These are phyloP conservation scores for Tyrophagus putrescentiae DNA, from an alignment of 1,140 invertebrate species.

Conservation along the genomic window DNA sequence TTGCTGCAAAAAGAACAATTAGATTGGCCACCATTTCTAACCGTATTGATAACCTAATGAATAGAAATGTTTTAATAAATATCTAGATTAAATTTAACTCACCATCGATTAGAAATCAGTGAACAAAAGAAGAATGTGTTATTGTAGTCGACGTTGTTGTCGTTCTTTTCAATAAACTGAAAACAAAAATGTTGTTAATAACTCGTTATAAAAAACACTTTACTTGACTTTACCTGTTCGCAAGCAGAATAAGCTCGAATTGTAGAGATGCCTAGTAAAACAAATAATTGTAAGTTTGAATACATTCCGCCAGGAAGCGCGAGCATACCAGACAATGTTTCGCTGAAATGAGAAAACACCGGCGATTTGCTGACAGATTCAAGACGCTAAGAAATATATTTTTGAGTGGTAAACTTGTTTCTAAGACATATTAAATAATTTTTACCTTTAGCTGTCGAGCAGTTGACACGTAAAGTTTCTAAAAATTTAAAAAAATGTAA, in stretches of 20 bases:
- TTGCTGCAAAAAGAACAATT: constrained; percentile 65
- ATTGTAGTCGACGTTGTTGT: constrained; percentile 67
- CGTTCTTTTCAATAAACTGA: constrained; percentile 51
- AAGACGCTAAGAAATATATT: too few species aligned
- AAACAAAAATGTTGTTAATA: constrained; percentile 1
- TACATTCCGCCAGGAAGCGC: too few species aligned
- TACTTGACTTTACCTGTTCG: constrained; percentile 27
- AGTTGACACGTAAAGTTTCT: constrained; percentile 13
- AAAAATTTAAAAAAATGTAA: not conserved
- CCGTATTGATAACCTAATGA: constrained; percentile 66
- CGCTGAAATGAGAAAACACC: constrained; percentile 42
- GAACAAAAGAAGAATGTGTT: constrained; percentile 74
- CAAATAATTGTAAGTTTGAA: too few species aligned
- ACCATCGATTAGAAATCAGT: constrained; percentile 74
- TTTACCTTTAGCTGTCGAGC: constrained; percentile 18
- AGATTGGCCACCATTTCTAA: constrained; percentile 82
- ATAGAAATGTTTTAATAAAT: too few species aligned
- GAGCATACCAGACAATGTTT: constrained; percentile 42
- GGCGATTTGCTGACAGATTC: constrained; percentile 42
- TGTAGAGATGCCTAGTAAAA: constrained; percentile 36
- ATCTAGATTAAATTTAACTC: too few species aligned
- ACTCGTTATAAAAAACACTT: not conserved
- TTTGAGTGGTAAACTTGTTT: too few species aligned
- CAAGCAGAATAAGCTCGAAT: constrained; percentile 41
- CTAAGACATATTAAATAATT: too few species aligned